A percentile compares a stretch with the other conserved stretches of the same genome.
These are phyloP conservation scores for Stercorarius parasiticus DNA, from an alignment of 2,113 vertebrate genomes.

Conservation along the genomic window DNA sequence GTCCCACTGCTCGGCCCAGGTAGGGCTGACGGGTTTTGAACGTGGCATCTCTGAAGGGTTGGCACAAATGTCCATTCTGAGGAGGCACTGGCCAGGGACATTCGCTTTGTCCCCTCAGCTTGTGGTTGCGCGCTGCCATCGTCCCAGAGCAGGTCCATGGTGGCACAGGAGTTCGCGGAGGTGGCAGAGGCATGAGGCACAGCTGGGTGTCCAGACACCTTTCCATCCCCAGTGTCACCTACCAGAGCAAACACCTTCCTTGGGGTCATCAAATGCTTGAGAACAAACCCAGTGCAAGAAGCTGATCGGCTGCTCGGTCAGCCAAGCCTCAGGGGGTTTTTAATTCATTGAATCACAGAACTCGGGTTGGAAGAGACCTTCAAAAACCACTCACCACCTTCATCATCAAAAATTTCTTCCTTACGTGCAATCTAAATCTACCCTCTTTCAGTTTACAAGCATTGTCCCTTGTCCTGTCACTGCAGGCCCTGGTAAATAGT, in stretches of 20 bases:
- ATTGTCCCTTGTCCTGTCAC: background rate
- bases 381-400: background rate
- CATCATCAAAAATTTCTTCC: background rate
- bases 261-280: rapidly evolving
- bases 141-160: background rate
- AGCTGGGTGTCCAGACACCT: background rate
- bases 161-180: rapidly evolving
- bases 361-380: background rate
- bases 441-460: background rate
- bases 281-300: background rate
- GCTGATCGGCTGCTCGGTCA: rapidly evolving
- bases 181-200: rapidly evolving
- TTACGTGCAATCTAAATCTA: background rate
- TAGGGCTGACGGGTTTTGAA: rapidly evolving
- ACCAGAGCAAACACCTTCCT: background rate
- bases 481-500: background rate
- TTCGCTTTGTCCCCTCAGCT: background rate
- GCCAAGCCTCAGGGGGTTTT: background rate
- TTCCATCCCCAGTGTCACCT: rapidly evolving
- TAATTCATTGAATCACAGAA: background rate
- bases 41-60: rapidly evolving
- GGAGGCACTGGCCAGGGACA: background rate
- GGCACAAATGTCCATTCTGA: background rate
- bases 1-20: rapidly evolving
- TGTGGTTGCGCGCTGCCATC: rapidly evolving